phyloP scores from a whole-genome alignment of 2,888 invertebrate species.

The Aradus depressus region DNA sequence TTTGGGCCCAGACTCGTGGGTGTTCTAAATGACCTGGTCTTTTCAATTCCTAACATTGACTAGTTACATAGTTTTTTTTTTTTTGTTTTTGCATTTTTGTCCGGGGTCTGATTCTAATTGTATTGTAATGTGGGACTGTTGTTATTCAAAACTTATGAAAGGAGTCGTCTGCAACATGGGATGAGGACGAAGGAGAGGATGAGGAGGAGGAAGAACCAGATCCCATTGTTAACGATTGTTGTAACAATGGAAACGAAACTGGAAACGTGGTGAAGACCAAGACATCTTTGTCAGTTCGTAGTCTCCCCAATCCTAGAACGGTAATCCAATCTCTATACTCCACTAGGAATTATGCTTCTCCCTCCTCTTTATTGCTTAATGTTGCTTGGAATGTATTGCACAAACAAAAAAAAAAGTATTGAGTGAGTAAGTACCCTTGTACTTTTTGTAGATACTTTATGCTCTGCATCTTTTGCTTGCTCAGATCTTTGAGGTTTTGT shows the following conservation, averaged over 20 bases:
- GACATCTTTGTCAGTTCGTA: slow-evolving; percentile 23
- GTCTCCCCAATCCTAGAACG: slow-evolving; percentile 26
- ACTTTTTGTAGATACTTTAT: no score
- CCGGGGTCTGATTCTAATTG: no score
- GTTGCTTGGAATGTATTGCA: no score
- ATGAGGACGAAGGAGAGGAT: slow-evolving; percentile 38
- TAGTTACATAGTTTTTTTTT: no score
- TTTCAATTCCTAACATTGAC: no score
- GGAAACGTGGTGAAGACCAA: slow-evolving; percentile 23
- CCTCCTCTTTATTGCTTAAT: neutral
- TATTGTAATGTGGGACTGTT: slow-evolving; percentile 6
- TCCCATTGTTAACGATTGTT: slow-evolving; percentile 22
- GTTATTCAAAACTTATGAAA: slow-evolving; percentile 28
- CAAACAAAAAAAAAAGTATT: no score
- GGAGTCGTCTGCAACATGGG: slow-evolving; percentile 38
- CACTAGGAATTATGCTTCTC: slow-evolving; percentile 4
- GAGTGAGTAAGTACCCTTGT: no score
- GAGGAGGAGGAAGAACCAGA: slow-evolving; percentile 28
- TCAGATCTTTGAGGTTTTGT: no score
- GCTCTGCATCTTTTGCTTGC: no score
- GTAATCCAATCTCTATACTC: slow-evolving; percentile 11
- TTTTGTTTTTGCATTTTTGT: no score
- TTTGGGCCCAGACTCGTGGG: no score
- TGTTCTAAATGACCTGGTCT: no score
- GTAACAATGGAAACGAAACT: slow-evolving; percentile 26